Evolutionary conservation across 2,888 invertebrate genomes (phyloP).

Genomic region (Gari tellinella): DNA sequence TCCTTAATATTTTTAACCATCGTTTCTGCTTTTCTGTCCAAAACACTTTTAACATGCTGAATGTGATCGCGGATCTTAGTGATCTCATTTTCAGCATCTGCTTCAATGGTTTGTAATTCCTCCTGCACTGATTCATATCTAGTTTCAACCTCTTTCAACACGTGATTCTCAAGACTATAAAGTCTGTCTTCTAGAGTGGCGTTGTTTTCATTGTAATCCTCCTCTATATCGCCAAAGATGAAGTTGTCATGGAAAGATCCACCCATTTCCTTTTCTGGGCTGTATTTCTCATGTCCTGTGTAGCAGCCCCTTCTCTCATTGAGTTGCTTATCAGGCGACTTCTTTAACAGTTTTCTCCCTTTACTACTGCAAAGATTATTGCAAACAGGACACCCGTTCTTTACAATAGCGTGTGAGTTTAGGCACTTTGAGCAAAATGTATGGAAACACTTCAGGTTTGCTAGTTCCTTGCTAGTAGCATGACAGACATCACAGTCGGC

Average conservation of each 20-base stretch:
- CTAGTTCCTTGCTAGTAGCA: constrained; percentile 26
- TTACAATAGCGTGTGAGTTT: constrained; percentile 35
- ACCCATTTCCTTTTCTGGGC: constrained; percentile 25
- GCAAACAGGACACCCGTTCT: constrained; percentile 56
- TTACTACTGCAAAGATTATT: constrained; percentile 10
- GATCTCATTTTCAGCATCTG: constrained; percentile 42
- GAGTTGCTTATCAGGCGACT: neutral
- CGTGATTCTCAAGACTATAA: constrained; percentile 33
- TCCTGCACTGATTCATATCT: constrained; percentile 16
- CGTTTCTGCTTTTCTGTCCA: constrained; percentile 46
- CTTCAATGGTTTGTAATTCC: constrained; percentile 29
- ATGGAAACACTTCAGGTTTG: constrained; percentile 54
- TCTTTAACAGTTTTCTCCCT: neutral
- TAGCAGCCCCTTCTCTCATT: neutral
- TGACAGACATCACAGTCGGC: constrained; percentile 57
- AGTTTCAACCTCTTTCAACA: constrained; percentile 22
- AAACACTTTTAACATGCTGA: constrained; percentile 29
- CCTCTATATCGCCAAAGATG: constrained; percentile 24
- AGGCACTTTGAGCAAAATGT: constrained; percentile 46
- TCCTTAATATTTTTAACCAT: constrained; percentile 48
- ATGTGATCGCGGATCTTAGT: constrained; percentile 45
- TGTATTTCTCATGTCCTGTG: constrained; percentile 12
- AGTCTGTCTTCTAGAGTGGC: constrained; percentile 11
- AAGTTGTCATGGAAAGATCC: constrained; percentile 15
- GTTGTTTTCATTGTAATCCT: constrained; percentile 16